These are phyloP conservation scores for Corapipo altera DNA, from an alignment of 2,113 vertebrate species.

Conservation along the genomic window DNA sequence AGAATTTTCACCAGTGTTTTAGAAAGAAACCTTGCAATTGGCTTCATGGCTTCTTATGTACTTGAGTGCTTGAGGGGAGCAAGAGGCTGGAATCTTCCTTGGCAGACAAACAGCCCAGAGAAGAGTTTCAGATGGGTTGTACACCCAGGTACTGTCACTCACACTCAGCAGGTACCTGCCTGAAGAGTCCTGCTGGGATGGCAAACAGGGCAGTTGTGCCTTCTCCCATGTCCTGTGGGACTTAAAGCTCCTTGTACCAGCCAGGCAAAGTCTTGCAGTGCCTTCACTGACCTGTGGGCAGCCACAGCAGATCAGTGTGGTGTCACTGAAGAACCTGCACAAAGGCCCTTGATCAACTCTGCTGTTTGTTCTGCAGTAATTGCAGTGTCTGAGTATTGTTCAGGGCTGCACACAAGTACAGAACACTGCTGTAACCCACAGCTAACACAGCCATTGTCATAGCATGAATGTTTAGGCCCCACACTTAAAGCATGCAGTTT, in stretches of 20 bases:
- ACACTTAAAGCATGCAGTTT: background rate
- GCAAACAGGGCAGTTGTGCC: background rate
- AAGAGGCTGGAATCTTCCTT: background rate
- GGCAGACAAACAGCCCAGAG: background rate
- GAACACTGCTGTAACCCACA: background rate
- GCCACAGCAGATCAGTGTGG: conserved; percentile 13
- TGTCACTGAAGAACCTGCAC: conserved; percentile 32
- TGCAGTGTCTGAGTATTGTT: conserved; percentile 29
- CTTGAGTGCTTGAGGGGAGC: background rate
- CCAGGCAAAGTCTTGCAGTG: background rate
- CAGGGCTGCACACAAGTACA: conserved; percentile 1
- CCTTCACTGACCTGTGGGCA: background rate
- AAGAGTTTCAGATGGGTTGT: background rate
- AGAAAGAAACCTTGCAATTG: background rate
- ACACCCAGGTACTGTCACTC: background rate
- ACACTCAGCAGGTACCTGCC: background rate
- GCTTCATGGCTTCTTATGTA: background rate
- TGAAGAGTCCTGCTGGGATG: background rate
- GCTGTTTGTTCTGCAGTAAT: conserved; percentile 28
- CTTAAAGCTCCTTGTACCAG: background rate
- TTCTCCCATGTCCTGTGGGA: background rate
- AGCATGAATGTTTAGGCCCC: conserved; percentile 7
- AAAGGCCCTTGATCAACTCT: conserved; percentile 27
- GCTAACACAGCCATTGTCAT: background rate
- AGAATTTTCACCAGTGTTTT: background rate